phyloP scores from a whole-genome alignment of 1,140 invertebrate species.

The Zaprionus kolodkinae region DNA sequence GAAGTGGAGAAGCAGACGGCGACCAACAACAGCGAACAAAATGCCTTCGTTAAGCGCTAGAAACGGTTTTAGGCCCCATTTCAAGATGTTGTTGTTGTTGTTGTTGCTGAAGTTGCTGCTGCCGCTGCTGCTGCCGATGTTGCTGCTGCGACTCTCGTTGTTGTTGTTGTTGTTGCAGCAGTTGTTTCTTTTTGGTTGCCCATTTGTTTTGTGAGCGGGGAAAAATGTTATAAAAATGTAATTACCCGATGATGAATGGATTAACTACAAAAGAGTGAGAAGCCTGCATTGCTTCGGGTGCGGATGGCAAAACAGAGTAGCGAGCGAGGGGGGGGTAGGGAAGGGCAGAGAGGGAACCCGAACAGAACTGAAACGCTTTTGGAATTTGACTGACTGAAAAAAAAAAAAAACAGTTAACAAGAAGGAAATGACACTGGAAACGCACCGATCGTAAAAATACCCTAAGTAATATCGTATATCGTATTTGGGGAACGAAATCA shows the following conservation, averaged over 20 bases:
- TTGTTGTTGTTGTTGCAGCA: constrained; percentile 41
- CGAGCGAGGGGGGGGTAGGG: not conserved
- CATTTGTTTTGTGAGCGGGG: constrained; percentile 76
- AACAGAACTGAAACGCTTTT: constrained; percentile 47
- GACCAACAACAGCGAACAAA: constrained; percentile 68
- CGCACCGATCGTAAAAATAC: constrained; percentile 36
- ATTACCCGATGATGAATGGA: constrained; percentile 83
- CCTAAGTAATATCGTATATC: constrained; percentile 1
- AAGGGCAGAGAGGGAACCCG: not conserved
- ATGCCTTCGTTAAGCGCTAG: constrained; percentile 78
- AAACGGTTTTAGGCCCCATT: constrained; percentile 69
- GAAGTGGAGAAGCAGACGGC: constrained; percentile 14
- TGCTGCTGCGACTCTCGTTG: constrained; percentile 36
- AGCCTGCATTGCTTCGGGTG: constrained; percentile 67
- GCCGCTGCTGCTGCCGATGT: constrained; percentile 26
- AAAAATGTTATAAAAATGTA: constrained; percentile 84
- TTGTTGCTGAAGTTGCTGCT: not conserved
- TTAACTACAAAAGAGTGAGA: constrained; percentile 80
- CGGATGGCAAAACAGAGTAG: constrained; percentile 44
- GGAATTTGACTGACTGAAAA: constrained; percentile 42
- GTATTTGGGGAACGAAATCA: not conserved
- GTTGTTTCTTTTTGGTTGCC: constrained; percentile 64
- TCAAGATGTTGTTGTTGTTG: constrained; percentile 36
- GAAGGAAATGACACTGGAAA: constrained; percentile 30
- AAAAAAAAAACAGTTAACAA: constrained; percentile 56